These are phyloP conservation scores for Crenichthys baileyi DNA, from an alignment of 2,797 vertebrate genomes.

Conservation along the genomic window DNA sequence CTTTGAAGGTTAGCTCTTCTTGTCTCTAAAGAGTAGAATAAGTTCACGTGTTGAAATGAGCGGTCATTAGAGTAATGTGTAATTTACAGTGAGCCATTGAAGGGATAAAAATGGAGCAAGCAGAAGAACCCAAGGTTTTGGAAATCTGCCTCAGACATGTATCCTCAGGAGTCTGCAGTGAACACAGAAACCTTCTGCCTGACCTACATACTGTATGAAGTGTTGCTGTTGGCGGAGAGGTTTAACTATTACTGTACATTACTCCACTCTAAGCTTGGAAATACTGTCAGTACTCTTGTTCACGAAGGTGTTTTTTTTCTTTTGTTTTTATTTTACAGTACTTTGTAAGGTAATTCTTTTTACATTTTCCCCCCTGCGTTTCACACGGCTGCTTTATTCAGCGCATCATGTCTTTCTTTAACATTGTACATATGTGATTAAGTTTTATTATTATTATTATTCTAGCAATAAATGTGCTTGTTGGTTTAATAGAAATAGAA, in stretches of 20 bases:
- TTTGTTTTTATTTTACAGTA: slow-evolving; percentile 2
- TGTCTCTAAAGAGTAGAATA: neutral
- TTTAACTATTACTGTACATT: slow-evolving; percentile 22
- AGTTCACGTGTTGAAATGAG: slow-evolving; percentile 1
- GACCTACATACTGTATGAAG: slow-evolving; percentile 62
- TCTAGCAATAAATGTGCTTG: neutral
- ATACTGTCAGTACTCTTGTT: neutral
- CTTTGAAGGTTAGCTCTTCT: slow-evolving; percentile 9
- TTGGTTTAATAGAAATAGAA: neutral
- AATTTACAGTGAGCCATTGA: slow-evolving; percentile 8
- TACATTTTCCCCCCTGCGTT: neutral
- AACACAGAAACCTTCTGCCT: slow-evolving; percentile 43
- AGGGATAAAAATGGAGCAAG: slow-evolving; percentile 22
- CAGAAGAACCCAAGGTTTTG: slow-evolving; percentile 28
- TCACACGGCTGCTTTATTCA: neutral
- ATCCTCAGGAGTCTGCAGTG: slow-evolving; percentile 52
- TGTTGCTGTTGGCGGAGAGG: slow-evolving; percentile 37
- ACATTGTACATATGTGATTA: neutral
- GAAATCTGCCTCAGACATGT: slow-evolving; percentile 54
- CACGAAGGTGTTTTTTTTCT: neutral
- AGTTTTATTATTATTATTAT: neutral
- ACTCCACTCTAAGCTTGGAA: slow-evolving; percentile 13
- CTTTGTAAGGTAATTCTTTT: neutral
- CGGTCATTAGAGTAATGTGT: slow-evolving; percentile 14
- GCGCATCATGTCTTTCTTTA: neutral